phyloP scores from a whole-genome alignment of 1,140 invertebrate genomes.

The Drosophila repleta region DNA sequence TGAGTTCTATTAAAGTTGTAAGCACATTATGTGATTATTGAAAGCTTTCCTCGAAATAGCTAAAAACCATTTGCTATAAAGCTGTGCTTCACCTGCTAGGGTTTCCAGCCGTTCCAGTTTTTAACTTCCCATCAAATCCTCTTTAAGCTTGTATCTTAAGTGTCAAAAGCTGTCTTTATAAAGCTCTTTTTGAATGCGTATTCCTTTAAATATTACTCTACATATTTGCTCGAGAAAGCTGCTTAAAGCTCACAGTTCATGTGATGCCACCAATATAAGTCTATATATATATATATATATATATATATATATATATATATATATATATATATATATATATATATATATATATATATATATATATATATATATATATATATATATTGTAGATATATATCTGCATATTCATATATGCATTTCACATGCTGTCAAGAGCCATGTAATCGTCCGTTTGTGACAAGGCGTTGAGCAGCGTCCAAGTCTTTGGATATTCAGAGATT shows the following conservation, averaged over 20 bases:
- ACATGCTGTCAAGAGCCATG: slow-evolving; percentile 30
- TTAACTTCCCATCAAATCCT: neutral
- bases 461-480: slow-evolving; percentile 14
- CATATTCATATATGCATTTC: neutral
- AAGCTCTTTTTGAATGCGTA: neutral
- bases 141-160: neutral
- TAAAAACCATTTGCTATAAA: no score
- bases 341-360: neutral
- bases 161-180: no score
- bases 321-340: no score
- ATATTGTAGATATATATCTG: neutral
- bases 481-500: slow-evolving; percentile 35
- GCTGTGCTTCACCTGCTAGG: no score
- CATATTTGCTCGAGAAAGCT: no score
- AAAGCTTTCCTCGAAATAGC: neutral
- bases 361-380: neutral
- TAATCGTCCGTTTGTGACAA: slow-evolving; percentile 60
- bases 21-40: neutral
- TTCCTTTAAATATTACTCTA: neutral
- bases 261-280: neutral
- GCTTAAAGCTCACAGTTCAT: neutral
- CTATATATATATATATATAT: neutral
- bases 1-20: neutral
- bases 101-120: no score
- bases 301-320: neutral